Evolutionary conservation across 30 jellyfish, hydroid and myxozoan species (phyloP), one percentile per base, ranked within the genome.

Genomic region (Chironex yamaguchii): DNA sequence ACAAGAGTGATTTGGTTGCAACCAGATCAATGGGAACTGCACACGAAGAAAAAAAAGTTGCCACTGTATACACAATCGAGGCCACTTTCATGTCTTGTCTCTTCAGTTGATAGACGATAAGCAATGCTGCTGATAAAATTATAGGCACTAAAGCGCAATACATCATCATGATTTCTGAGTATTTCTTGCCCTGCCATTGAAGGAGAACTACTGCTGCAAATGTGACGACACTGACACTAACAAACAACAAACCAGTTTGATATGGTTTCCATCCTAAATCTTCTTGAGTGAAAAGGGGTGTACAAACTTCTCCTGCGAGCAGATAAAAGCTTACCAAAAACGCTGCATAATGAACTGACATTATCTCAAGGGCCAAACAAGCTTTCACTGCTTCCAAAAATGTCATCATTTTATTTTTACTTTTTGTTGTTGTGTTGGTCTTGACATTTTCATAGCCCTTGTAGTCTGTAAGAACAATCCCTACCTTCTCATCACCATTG

Each of bases 271-370:
- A 93, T 22, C 91, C 81, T 71, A 88, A 93, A 78, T 82, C 97
- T 76, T 93, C 98, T 62, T 93, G 98, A n/a, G 98, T 93, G 0
- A 93, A 62, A 42, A 93, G 89, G 1, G 98, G 98, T 70, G 95
- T 88, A 12, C 87, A 76, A 34, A 93, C 98, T 82, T 93, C 98
- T n/a, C n/a, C n/a, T n/a, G n/a, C n/a, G n/a, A n/a, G n/a, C n/a
- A n/a, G n/a, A n/a, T n/a, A n/a, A n/a, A n/a, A n/a, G n/a, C n/a
- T n/a, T n/a, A n/a, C n/a, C n/a, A n/a, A n/a, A n/a, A n/a, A n/a
- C n/a, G n/a, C n/a, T n/a, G n/a, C n/a, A n/a, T n/a, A n/a, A n/a
- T n/a, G n/a, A n/a, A n/a, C n/a, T n/a, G n/a, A n/a, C n/a, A n/a
- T n/a, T n/a, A n/a, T n/a, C n/a, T n/a, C n/a, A n/a, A n/a, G n/a